Evolutionary conservation across 2,888 invertebrate genomes (phyloP).

Genomic region (Melanophora roralis): DNA sequence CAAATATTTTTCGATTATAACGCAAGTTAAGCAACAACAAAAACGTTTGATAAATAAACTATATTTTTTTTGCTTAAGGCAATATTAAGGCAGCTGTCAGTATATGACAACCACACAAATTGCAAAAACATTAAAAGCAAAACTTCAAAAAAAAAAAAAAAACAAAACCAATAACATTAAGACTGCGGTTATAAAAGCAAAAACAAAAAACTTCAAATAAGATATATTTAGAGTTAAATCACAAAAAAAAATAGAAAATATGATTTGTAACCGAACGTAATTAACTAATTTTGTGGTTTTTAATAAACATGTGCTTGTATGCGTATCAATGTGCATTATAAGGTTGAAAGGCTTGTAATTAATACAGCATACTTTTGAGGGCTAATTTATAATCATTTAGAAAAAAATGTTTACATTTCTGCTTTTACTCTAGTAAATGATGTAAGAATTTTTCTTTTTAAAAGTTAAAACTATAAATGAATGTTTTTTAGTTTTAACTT

Average conservation of each 20-base stretch:
- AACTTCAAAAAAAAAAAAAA: not conserved
- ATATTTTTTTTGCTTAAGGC: not conserved
- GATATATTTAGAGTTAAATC: not conserved
- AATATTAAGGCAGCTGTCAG: not conserved
- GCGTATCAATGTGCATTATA: not conserved
- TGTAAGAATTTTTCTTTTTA: not conserved
- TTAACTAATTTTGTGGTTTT: constrained; percentile 52
- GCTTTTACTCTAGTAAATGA: not conserved
- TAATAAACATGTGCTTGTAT: not conserved
- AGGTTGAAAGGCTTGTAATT: not conserved
- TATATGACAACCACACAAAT: not conserved
- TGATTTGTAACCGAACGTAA: constrained; percentile 53
- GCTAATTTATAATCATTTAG: not conserved
- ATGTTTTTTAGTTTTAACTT: constrained; percentile 15
- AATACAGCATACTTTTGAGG: not conserved
- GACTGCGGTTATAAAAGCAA: not conserved
- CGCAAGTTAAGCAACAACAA: constrained; percentile 29
- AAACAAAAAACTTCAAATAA: not conserved
- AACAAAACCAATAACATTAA: constrained; percentile 19
- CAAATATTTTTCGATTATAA: constrained; percentile 53
- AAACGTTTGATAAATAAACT: constrained; percentile 5
- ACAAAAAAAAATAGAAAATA: not conserved
- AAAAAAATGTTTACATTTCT: not conserved
- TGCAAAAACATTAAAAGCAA: not conserved
- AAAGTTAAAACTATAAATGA: constrained; percentile 13